These are phyloP conservation scores for human DNA, from an alignment of 2,113 vertebrate species.

Conservation along the genomic window GRCh38 chr11:20860501-20861000, in stretches of 20 bases:
- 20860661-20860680: not conserved
- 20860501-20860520: not conserved
- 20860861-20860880: not conserved
- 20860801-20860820: not conserved
- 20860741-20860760: not conserved
- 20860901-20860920: not conserved
- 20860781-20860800: not conserved
- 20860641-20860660: slow-evolving; percentile 14
- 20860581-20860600: not conserved
- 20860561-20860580: not conserved
- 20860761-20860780: slow-evolving; percentile 35
- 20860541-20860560: not conserved
- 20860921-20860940: not conserved
- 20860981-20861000: not conserved
- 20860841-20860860: not conserved
- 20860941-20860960: not conserved
- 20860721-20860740: slow-evolving; percentile 45
- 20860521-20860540: not conserved
- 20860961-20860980: not conserved
- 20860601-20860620: not conserved
- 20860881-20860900: not conserved
- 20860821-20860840: not conserved
- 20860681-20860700: slow-evolving; percentile 40
- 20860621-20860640: not conserved
- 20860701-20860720: not conserved